These are phyloP conservation scores for Strigops habroptila DNA, from an alignment of 2,113 vertebrate genomes.

Conservation along the genomic window DNA sequence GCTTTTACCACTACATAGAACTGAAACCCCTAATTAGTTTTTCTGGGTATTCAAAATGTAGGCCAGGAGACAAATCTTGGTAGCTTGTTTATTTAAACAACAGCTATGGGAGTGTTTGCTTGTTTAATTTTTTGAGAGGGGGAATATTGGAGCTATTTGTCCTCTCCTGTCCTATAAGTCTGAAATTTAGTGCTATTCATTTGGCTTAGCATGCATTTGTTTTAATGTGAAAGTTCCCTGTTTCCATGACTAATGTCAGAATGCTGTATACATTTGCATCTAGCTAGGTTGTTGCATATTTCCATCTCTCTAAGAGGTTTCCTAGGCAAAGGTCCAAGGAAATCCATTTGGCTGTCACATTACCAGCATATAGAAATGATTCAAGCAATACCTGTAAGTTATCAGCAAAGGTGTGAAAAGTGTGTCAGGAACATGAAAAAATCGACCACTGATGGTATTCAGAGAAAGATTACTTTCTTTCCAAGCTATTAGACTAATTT, in stretches of 20 bases:
- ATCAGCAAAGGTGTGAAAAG: neutral
- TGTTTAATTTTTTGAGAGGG: neutral
- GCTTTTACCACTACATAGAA: neutral
- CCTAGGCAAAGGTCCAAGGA: neutral
- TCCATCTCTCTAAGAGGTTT: neutral
- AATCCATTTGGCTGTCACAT: neutral
- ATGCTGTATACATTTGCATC: neutral
- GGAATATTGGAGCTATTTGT: neutral
- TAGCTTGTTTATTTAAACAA: neutral
- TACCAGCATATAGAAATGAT: neutral
- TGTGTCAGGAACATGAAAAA: slow-evolving; percentile 11
- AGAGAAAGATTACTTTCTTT: slow-evolving; percentile 31
- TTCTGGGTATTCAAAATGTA: neutral
- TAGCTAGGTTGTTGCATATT: neutral
- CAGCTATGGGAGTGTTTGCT: neutral
- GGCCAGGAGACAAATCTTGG: neutral
- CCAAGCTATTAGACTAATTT: slow-evolving; percentile 32
- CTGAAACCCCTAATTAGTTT: neutral
- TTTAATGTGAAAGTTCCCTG: neutral
- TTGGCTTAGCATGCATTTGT: neutral
- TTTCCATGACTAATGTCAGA: neutral
- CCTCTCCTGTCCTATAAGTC: neutral
- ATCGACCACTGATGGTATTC: neutral
- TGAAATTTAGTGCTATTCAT: neutral
- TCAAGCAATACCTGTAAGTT: slow-evolving; percentile 46